Evolutionary conservation across 2,113 vertebrate species (phyloP).

Genomic region (Nyctibius bracteatus): DNA sequence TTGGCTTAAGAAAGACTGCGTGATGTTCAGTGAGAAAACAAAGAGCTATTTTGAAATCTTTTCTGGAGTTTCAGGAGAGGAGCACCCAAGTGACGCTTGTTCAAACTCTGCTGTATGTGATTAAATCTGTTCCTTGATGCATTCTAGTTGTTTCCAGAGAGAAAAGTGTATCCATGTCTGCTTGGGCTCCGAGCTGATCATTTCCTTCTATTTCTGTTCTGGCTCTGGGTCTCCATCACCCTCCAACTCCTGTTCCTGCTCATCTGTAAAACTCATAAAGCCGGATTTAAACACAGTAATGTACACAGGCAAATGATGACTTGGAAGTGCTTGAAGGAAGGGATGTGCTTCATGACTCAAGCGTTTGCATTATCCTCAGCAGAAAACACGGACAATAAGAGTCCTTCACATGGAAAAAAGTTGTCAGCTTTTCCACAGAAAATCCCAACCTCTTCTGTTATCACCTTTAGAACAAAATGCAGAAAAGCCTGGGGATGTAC

Average conservation of each 20-base stretch:
- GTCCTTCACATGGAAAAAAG: background rate
- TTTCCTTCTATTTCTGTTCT: slow-evolving; percentile 27
- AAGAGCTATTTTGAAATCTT: background rate
- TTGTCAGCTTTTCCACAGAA: background rate
- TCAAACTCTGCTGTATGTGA: background rate
- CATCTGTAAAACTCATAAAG: slow-evolving; percentile 41
- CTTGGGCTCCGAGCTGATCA: background rate
- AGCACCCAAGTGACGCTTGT: background rate
- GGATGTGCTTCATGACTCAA: slow-evolving; percentile 3
- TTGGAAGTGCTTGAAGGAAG: slow-evolving; percentile 37
- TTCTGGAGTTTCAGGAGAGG: background rate
- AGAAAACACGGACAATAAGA: background rate
- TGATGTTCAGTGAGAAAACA: background rate
- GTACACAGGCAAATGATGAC: background rate
- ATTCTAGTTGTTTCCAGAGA: background rate
- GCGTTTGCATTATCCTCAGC: background rate
- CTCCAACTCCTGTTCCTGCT: slow-evolving; percentile 7
- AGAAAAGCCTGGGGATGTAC: background rate
- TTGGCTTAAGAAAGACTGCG: background rate
- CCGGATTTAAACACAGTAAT: background rate
- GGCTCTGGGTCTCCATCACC: background rate
- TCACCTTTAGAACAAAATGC: background rate
- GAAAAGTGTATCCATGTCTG: background rate
- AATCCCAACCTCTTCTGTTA: background rate
- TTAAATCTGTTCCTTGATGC: background rate